Evolutionary conservation across 2,797 vertebrate species (phyloP).

Genomic region (Adrianichthys oophorus): DNA sequence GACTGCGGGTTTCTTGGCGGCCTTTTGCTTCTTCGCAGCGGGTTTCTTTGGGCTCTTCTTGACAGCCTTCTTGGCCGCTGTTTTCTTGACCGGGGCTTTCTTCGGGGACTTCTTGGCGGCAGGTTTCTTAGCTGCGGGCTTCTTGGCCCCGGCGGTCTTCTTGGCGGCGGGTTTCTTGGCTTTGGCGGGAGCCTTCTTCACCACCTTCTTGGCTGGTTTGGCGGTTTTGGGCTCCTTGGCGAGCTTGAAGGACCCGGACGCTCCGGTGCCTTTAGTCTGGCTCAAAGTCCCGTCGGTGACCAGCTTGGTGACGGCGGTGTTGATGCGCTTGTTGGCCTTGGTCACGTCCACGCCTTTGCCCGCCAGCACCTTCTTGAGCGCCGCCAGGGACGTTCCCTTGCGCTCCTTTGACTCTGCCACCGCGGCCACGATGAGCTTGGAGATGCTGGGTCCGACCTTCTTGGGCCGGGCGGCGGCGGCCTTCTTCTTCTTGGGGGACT

Average conservation of each 20-base stretch:
- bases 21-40: background rate
- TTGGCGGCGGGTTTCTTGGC: conserved; percentile 16
- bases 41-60: conserved; percentile 9
- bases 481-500: conserved; percentile 18
- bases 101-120: conserved; percentile 2
- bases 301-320: conserved; percentile 3
- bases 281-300: background rate
- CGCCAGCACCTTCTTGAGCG: conserved; percentile 6
- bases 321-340: conserved; percentile 15
- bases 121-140: conserved; percentile 1
- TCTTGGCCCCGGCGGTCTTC: background rate
- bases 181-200: conserved; percentile 3
- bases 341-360: background rate
- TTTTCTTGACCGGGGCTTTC: background rate
- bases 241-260: conserved; percentile 18
- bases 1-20: background rate
- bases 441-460: conserved; percentile 6
- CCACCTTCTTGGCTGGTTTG: background rate
- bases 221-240: conserved; percentile 3
- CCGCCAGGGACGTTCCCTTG: conserved; percentile 2
- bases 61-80: background rate
- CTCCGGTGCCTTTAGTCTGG: conserved; percentile 13
- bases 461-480: background rate
- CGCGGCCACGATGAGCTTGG: conserved; percentile 1
- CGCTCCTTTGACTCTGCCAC: conserved; percentile 18